Evolutionary conservation across 2,888 invertebrate species (phyloP).

Genomic region (Temnothorax ravouxi): DNA sequence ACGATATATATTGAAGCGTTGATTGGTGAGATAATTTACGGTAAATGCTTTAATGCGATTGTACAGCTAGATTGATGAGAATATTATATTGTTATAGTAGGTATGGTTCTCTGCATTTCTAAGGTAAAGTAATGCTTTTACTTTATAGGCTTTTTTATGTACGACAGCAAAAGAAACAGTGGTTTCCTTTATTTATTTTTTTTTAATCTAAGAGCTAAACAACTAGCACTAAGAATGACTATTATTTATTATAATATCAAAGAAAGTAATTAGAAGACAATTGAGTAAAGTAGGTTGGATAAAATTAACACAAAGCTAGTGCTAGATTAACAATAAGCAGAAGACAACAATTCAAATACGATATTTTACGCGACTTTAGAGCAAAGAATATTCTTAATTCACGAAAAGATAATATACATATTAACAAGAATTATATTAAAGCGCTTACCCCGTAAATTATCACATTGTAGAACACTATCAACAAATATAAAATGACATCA

Average conservation of each 20-base stretch:
- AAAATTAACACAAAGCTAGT: neutral
- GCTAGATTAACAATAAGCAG: neutral
- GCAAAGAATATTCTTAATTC: neutral
- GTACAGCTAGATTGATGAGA: slow-evolving; percentile 39
- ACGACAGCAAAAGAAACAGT: slow-evolving; percentile 23
- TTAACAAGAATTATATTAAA: neutral
- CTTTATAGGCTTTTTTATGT: neutral
- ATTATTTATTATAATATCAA: neutral
- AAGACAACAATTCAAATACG: neutral
- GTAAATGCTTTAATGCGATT: slow-evolving; percentile 62
- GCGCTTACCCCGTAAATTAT: neutral
- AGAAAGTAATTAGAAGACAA: neutral
- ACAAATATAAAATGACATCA: neutral
- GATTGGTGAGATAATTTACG: slow-evolving; percentile 60
- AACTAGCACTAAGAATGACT: neutral
- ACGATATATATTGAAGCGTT: slow-evolving; percentile 26
- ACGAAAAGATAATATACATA: neutral
- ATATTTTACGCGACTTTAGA: slow-evolving; percentile 1
- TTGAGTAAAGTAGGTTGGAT: neutral
- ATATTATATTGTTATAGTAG: slow-evolving; percentile 64
- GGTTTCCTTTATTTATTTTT: neutral
- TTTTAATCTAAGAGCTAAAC: neutral
- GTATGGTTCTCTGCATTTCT: slow-evolving; percentile 46
- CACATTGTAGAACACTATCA: neutral
- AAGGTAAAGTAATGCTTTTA: slow-evolving; percentile 58